phyloP scores from a whole-genome alignment of 92 coral and sea anemone species.

The Epizoanthus fatuus region DNA sequence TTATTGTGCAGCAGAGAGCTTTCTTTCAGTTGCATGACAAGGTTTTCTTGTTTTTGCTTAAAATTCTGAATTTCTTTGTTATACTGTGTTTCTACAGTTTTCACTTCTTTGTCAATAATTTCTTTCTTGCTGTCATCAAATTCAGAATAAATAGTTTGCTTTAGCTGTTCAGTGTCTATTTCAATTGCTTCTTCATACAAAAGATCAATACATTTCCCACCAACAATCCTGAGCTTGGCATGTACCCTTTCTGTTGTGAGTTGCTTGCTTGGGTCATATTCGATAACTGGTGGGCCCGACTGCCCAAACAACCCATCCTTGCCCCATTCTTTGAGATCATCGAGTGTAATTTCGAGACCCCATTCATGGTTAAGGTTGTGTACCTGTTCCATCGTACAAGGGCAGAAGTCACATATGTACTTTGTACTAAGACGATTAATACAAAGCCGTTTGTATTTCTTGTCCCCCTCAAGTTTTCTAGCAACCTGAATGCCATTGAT shows the following conservation, averaged over 20 bases:
- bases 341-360: conserved; percentile 1
- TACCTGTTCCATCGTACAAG: conserved; percentile 5
- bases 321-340: conserved; percentile 12
- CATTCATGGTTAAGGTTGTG: conserved; percentile 7
- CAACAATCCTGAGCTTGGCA: background rate
- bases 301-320: background rate
- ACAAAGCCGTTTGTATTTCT: conserved; percentile 14
- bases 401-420: conserved; percentile 19
- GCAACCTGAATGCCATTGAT: background rate
- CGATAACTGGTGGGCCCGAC: conserved; percentile 10
- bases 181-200: too few species aligned
- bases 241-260: background rate
- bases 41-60: conserved; percentile 5
- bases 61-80: background rate
- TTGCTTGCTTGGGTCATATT: conserved; percentile 10
- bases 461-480: background rate
- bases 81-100: background rate
- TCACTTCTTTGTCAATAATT: background rate
- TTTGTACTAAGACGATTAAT: conserved; percentile 1
- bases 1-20: conserved; percentile 9
- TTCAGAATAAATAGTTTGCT: too few species aligned
- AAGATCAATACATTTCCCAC: background rate
- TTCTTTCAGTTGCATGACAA: too few species aligned
- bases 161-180: too few species aligned
- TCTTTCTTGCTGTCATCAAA: too few species aligned